Base-by-base conservation (phyloP, 2,888 invertebrate genomes). In the Aleiodes testaceus region DNA sequence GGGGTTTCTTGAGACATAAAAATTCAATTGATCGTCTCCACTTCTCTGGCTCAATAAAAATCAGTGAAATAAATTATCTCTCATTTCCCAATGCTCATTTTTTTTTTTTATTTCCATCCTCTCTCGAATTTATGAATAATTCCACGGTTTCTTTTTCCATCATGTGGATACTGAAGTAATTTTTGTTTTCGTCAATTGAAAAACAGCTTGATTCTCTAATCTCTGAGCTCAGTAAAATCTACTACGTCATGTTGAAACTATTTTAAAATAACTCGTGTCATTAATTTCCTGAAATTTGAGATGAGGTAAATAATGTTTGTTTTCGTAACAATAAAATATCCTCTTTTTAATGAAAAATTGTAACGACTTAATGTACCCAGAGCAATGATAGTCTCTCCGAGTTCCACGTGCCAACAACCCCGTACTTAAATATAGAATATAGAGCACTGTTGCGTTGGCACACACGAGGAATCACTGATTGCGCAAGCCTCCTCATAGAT, bases 401-500 rank as follows among this genome's bases (percentile, higher is more conserved):
- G 69, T 72, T 72, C 67, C 76, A 75, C 75, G 72, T 73, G 74
- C 71, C 71, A 59, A 70, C 47, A 59, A 69, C 53, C 61, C 74
- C 67, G 74, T 74, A 78, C 85, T 85, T 86, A 86, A 86, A 85
- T 84, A 86, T 86, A 86, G 86, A 86, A 86, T 85, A 84, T 85
- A 75, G 85, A 85, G 82, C 85, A 86, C 76, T 77, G 78, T 78
- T 77, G 78, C 77, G 76, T 68, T 59, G 72, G 64, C 50, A 52
- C 12, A 69, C 49, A 67, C 53, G 18, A 16, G 14, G 45, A 67
- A 6, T 55, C 12, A 52, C 52, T 20, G 18, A 52, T 44, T 53
- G 16, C 45, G 42, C 26, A 66, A 66, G 44, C 53, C n/a, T 45
- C 12, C 55, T 26, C 26, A 67, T 50, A 66, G 52, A 42, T 45